Conservation (phyloP, 2,888 invertebrate species). For the Phalangium opilio region DNA sequence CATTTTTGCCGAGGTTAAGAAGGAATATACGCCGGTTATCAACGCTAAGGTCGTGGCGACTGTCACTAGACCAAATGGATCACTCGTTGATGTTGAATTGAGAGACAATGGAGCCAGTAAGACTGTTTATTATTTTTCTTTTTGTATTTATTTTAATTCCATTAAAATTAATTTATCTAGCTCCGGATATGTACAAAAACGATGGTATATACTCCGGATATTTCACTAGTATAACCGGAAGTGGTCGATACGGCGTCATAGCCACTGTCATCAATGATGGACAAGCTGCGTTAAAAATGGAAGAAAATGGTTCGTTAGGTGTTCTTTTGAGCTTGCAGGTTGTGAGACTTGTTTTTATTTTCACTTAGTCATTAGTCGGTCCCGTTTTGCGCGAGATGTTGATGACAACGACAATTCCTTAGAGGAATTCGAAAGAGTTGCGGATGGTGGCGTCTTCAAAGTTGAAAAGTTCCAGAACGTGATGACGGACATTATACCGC, state of each 20-base stretch:
- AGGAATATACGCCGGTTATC: conserved; percentile 22
- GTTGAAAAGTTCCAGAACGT: conserved; percentile 4
- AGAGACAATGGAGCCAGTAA: conserved; percentile 22
- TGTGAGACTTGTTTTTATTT: too few species aligned
- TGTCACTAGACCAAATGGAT: conserved; percentile 21
- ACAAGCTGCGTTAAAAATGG: neutral
- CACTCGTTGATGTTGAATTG: conserved; percentile 18
- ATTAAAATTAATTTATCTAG: too few species aligned
- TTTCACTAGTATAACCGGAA: conserved; percentile 21
- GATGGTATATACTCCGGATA: conserved; percentile 29
- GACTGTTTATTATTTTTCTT: too few species aligned
- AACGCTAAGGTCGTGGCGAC: conserved; percentile 21
- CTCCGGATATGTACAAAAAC: conserved; percentile 25
- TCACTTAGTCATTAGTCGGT: too few species aligned
- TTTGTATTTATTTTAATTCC: too few species aligned
- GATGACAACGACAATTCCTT: neutral
- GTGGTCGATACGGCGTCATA: conserved; percentile 25
- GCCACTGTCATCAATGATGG: conserved; percentile 16
- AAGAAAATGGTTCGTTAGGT: neutral
- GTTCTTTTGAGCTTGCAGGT: too few species aligned
- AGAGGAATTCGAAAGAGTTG: conserved; percentile 6
- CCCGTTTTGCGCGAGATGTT: too few species aligned
- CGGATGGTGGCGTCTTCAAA: conserved; percentile 18
- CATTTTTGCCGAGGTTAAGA: conserved; percentile 22
- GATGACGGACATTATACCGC: conserved; percentile 15